Base-by-base conservation (phyloP, 2,888 invertebrate species). In the Ceraclea dissimilis region DNA sequence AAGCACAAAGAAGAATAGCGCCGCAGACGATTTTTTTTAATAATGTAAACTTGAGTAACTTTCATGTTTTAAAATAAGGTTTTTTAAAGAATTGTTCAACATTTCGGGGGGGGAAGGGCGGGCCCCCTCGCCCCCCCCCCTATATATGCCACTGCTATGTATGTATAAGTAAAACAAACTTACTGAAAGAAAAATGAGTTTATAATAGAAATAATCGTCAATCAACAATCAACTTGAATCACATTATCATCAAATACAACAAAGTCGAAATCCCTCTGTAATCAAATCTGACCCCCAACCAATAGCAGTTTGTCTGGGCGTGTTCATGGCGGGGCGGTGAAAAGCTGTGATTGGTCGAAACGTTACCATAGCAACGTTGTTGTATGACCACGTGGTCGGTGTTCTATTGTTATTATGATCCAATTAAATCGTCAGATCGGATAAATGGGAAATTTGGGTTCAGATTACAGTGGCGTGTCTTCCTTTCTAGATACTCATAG, bases 361-460 rank as follows among this genome's bases (percentile, higher is more conserved):
- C 34, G 58, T 58, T 52, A 48, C 58, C 58, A 61, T 60, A 55
- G 56, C 43, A 52, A 60, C 59, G 51, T 17, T 31, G 46, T 39
- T 39, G 46, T 44, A n/a, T 19, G 16, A 34, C 49, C 34, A 51
- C 43, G 43, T 47, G 56, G 47, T 50, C 20, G 44, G 34, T 51
- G 51, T 52, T 31, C 46, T 39, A 39, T 48, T 2, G 52, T 44
- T 31, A 46, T 48, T 48, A 47, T 22, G 16, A 18, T 52, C n/a
- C 11, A 31, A 31, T 31, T n/a, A n/a, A n/a, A n/a, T n/a, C n/a
- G n/a, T n/a, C n/a, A n/a, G n/a, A n/a, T n/a, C n/a, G n/a, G n/a
- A n/a, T n/a, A n/a, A n/a, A n/a, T n/a, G n/a, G n/a, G n/a, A n/a
- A n/a, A n/a, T n/a, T n/a, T n/a, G n/a, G n/a, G n/a, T n/a, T n/a